Conservation (phyloP, 2,888 invertebrate genomes). For the Antitype chi region DNA sequence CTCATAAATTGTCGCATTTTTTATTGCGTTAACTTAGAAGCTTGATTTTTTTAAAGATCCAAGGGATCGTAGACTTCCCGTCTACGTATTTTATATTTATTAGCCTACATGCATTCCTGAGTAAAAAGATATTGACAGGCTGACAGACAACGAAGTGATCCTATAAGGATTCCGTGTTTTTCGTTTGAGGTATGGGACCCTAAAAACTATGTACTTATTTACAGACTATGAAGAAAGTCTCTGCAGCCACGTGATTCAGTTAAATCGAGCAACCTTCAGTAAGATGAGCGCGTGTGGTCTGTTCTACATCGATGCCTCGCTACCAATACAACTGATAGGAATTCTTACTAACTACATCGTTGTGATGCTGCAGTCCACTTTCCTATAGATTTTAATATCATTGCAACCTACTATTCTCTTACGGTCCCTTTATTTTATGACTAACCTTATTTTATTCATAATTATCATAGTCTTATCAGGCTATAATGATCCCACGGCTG, state of each 20-base stretch:
- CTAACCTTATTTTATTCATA: too few species aligned
- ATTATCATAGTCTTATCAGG: too few species aligned
- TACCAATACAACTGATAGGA: conserved; percentile 32
- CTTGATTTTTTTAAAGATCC: neutral
- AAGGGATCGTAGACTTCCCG: too few species aligned
- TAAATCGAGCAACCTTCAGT: conserved; percentile 30
- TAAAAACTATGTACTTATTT: conserved; percentile 7
- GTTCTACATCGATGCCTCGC: conserved; percentile 35
- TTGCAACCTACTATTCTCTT: too few species aligned
- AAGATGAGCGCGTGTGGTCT: conserved; percentile 51
- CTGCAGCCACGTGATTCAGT: conserved; percentile 30
- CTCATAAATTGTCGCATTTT: too few species aligned
- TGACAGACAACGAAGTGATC: neutral
- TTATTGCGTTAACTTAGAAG: neutral
- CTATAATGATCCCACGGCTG: too few species aligned
- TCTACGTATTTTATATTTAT: too few species aligned
- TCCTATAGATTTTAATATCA: conserved; percentile 28
- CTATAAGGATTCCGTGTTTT: neutral
- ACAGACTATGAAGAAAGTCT: conserved; percentile 32
- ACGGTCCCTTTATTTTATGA: neutral
- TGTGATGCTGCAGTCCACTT: conserved; percentile 39
- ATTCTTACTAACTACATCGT: conserved; percentile 45
- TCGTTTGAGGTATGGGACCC: too few species aligned
- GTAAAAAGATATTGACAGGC: neutral
- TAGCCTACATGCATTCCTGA: too few species aligned